Conservation (phyloP, 1,140 invertebrate genomes). For the Drosophila lacertosa region DNA sequence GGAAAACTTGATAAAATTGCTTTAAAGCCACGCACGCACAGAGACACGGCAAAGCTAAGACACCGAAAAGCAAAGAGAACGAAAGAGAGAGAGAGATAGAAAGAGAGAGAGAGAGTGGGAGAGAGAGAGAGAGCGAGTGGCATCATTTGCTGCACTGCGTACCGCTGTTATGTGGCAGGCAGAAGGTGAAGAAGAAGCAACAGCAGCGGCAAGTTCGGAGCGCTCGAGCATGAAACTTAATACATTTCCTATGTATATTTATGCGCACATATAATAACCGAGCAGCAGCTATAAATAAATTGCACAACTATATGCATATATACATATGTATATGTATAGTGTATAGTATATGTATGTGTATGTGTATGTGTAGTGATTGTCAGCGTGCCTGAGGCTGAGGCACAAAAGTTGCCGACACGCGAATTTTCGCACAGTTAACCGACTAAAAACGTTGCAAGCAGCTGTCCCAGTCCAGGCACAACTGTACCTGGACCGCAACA, state of each 20-base stretch:
- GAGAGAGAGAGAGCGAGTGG: neutral
- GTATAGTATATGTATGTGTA: neutral
- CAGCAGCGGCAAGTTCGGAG: constrained; percentile 46
- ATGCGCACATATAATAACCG: constrained; percentile 77
- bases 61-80: neutral
- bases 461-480: constrained; percentile 27
- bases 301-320: constrained; percentile 34
- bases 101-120: neutral
- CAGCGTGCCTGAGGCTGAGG: constrained; percentile 20
- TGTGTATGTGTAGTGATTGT: neutral
- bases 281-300: constrained; percentile 39
- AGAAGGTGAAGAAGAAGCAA: constrained; percentile 8
- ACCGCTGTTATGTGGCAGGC: constrained; percentile 15
- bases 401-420: constrained; percentile 24
- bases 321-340: neutral
- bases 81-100: neutral
- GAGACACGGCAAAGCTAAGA: neutral
- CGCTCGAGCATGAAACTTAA: constrained; percentile 70
- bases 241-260: constrained; percentile 75
- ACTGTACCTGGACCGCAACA: constrained; percentile 62
- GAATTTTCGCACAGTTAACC: constrained; percentile 12
- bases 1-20: constrained; percentile 58
- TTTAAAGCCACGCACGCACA: constrained; percentile 53
- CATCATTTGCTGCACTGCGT: constrained; percentile 39
- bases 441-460: constrained; percentile 18